Base-by-base conservation (phyloP, 2,888 invertebrate species). In the Notodonta dromedarius region DNA sequence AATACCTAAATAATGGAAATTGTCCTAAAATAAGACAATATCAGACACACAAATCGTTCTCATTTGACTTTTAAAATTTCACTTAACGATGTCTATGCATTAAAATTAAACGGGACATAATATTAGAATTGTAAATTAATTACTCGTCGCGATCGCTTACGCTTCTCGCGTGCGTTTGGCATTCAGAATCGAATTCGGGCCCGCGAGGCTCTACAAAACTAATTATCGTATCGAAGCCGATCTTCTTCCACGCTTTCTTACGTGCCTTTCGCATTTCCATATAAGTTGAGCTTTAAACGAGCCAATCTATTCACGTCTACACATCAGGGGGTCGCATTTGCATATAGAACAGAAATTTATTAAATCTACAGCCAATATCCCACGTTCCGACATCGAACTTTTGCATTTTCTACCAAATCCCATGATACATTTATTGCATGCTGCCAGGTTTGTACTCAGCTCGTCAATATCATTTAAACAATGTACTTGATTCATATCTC, bases 331-430 rank as follows among this genome's bases (percentile, higher is more conserved):
- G 90, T 88, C 91, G 86, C 89, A 93, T 93, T 93, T 93, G 93
- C 93, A 93, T 93, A 93, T 93, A 93, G 91, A 93, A 92, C 91
- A 92, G 92, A 92, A 93, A 93, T 93, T 93, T 93, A 93, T 93
- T 93, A 93, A 93, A 93, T 93, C 93, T 93, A 93, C 92, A 89
- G 92, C 91, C 93, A 93, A 93, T 93, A 93, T 92, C 88, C 88
- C 82, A 86, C 91, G 92, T 88, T 87, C 86, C 88, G 84, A 91
- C 91, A 91, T 89, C 88, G 88, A 91, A 90, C 88, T 91, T 89
- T 91, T 87, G 87, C 90, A 89, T 88, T 87, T 87, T 85, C 80
- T 76, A 82, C 80, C 83, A 83, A 24, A 83, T 85, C 59, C 81
- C 82, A 81, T 79, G 83, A 86, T 87, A 86, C 85, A 88, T 88